Evolutionary conservation across 2,888 invertebrate genomes (phyloP), one percentile per base, ranked within the genome.

Genomic region (Campoplex capitator): DNA sequence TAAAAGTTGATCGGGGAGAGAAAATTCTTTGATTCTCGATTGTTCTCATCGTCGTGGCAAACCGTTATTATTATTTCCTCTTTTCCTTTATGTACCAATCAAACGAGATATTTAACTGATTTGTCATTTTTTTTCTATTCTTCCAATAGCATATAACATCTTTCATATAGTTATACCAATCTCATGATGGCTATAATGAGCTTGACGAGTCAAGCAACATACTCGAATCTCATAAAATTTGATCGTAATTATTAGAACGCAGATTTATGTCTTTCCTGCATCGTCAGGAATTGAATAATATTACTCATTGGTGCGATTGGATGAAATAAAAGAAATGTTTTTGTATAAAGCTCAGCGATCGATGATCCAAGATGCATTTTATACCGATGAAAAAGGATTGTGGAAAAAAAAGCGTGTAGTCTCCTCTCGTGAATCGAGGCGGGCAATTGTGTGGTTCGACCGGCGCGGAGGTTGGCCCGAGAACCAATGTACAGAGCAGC

Each of bases 401-500:
- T 45, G 13, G 2, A 45, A 45, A 45, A 45, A 11, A 45, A 45
- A 45, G 45, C 45, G 13, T 54, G 6, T 23, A 23, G 23, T 23
- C 23, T 62, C 42, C 67, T 38, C 16, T 65, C 38, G 62, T 65
- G 23, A 65, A 45, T 32, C 23, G 32, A 82, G 45, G 35, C 75
- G 42, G 23, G 68, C 65, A 51, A 83, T 80, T 71, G 77, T 38
- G 56, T 70, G 58, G 32, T 58, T 71, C 65, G 58, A 42, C 45
- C 13, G 65, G 71, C 35, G 45, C 11, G 65, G 65, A 74, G 23
- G 82, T 85, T 79, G 78, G 90, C 83, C 90, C 89, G 89, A 88
- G 89, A 88, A 90, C 90, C 89, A 90, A 90, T 90, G 91, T 38
- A 23, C 23, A 23, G 23, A 23, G 23, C 23, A 91, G 91, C 91